phyloP scores from a whole-genome alignment of 2,797 vertebrate species.

The Eospalax fontanierii region DNA sequence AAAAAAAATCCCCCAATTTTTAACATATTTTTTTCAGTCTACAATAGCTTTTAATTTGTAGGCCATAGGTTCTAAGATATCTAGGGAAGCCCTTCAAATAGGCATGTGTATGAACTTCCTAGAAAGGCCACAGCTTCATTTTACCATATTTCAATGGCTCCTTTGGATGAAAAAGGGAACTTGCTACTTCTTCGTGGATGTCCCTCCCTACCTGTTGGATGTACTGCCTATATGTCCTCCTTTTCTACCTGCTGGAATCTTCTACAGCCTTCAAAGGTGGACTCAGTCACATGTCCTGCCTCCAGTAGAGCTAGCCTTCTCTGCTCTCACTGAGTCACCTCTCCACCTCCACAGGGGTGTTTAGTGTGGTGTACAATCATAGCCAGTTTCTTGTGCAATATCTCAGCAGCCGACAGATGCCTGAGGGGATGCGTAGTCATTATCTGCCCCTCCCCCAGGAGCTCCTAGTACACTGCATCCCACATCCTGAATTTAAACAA shows the following conservation, averaged over 20 bases:
- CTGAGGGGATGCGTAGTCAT: accelerated
- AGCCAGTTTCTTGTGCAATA: constrained; percentile 10
- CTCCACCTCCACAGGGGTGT: neutral
- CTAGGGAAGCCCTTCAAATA: neutral
- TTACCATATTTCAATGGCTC: neutral
- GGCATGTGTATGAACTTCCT: neutral
- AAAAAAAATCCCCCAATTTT: neutral
- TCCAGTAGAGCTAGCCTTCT: neutral
- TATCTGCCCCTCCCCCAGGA: neutral
- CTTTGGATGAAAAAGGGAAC: neutral
- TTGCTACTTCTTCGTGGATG: neutral
- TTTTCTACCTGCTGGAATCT: neutral
- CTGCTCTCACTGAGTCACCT: neutral
- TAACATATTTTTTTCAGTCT: neutral
- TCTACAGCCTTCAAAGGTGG: neutral
- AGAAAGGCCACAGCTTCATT: accelerated
- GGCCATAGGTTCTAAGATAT: neutral
- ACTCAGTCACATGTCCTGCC: neutral
- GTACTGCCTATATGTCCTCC: neutral
- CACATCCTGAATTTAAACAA: neutral
- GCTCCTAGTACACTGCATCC: neutral
- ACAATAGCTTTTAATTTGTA: neutral
- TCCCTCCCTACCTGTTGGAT: neutral
- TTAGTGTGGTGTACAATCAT: neutral
- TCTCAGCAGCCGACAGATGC: constrained; percentile 50